Base-by-base conservation (phyloP, 2,888 invertebrate genomes). In the Chymomyza amoena region DNA sequence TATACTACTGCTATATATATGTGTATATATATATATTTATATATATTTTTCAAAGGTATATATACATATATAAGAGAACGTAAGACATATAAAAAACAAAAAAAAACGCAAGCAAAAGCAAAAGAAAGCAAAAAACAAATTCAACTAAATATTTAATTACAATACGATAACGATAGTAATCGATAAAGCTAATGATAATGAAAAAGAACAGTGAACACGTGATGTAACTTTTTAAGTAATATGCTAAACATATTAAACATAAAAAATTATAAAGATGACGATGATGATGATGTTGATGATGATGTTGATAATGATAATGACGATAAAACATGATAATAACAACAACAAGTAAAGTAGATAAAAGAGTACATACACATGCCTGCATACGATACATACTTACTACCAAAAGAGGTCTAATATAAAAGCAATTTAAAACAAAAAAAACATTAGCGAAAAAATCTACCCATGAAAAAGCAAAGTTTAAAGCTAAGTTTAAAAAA, bases 181-280 rank as follows among this genome's bases (percentile, higher is more conserved):
- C 39, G 74, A 64, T 74, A 63, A 72, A 28, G 45, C 61, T 72
- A 69, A 63, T 36, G 61, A 32, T 28, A 54, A 60, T 60, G 52
- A 87, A 87, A 32, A 84, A 89, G 84, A 84, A 84, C 84, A 84
- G 84, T 84, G 88, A 84, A 84, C 81, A 84, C 84, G 84, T 84
- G 84, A 84, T 84, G 89, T 84, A 89, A 87, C 84, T 80, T 78
- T 89, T 87, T 89, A 89, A 83, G 87, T 83, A 88, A 78, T 71
- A 60, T 60, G 60, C 36, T 57, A 57, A 57, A 54, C 54, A 54
- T 45, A 54, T 54, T 54, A 54, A 54, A 54, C 32, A 51, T 51
- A 51, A 51, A 56, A 16, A 18, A 56, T 25, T 25, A 56, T 36
- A 10, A 56, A 7, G 25, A 56, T 6, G 7, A 39, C 3, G 13